These are phyloP conservation scores for Suillia variegata DNA, from an alignment of 2,888 invertebrate species.

Conservation along the genomic window DNA sequence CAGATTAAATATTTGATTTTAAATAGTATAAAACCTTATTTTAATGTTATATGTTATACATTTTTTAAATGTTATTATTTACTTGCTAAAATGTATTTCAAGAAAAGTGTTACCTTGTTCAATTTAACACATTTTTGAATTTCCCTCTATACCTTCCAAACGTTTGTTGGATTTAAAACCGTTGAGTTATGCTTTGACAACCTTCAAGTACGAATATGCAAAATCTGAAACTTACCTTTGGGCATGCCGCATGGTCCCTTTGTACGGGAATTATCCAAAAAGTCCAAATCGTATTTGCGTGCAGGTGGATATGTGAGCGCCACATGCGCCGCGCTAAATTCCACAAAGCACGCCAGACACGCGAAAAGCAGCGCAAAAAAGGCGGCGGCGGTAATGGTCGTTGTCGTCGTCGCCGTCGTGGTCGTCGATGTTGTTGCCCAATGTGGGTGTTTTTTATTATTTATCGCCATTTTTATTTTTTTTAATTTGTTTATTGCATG, in stretches of 20 bases:
- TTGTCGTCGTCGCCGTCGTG: background rate
- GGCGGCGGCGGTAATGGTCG: constrained; percentile 11
- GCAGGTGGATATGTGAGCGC: constrained; percentile 90
- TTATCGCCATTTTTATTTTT: constrained; percentile 5
- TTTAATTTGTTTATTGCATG: background rate
- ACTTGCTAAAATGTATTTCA: too few relatives aligned
- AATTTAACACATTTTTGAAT: too few relatives aligned
- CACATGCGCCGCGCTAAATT: constrained; percentile 68
- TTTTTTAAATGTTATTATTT: too few relatives aligned
- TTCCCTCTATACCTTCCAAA: too few relatives aligned
- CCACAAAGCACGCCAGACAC: constrained; percentile 20
- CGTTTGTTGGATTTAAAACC: too few relatives aligned
- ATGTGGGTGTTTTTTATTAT: constrained; percentile 11
- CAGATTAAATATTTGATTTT: too few relatives aligned
- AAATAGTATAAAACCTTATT: too few relatives aligned
- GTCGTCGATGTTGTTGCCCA: background rate
- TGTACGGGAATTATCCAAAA: constrained; percentile 88
- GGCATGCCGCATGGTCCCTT: constrained; percentile 95
- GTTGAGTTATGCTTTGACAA: too few relatives aligned
- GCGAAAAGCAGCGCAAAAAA: constrained; percentile 13
- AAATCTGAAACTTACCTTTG: constrained; percentile 71
- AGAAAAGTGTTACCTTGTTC: too few relatives aligned
- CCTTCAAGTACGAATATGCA: background rate
- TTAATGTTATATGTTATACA: too few relatives aligned
- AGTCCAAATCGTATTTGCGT: constrained; percentile 86